Evolutionary conservation across 2,888 invertebrate genomes (phyloP).

Genomic region (Dusona sp.): DNA sequence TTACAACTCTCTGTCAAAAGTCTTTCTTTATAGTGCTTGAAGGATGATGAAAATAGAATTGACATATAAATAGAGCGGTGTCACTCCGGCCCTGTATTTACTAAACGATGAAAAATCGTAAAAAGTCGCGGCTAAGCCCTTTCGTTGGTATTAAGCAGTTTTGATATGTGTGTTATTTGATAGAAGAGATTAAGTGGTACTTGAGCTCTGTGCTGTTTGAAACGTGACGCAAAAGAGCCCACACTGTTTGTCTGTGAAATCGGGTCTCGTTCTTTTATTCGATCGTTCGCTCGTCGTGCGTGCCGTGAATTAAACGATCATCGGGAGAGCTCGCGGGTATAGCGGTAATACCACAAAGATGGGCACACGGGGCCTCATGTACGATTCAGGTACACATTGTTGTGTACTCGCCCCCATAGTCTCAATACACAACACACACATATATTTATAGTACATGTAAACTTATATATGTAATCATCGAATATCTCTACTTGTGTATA

Average conservation of each 20-base stretch:
- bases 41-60: background rate
- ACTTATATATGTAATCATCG: background rate
- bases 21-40: background rate
- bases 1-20: background rate
- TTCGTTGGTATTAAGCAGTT: constrained; percentile 33
- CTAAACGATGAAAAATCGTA: background rate
- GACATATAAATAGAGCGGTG: background rate
- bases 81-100: background rate
- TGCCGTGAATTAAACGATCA: constrained; percentile 66
- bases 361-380: constrained; percentile 32
- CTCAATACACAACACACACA: constrained; percentile 8
- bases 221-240: constrained; percentile 59
- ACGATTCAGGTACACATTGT: constrained; percentile 6
- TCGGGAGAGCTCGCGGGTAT: constrained; percentile 43
- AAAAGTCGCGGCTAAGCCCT: constrained; percentile 11
- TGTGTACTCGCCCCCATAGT: constrained; percentile 13
- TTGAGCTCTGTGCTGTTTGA: constrained; percentile 42
- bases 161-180: constrained; percentile 33
- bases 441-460: background rate
- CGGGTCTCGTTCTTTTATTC: constrained; percentile 54
- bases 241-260: constrained; percentile 55
- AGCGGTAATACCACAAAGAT: constrained; percentile 63
- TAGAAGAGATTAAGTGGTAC: constrained; percentile 56
- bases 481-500: background rate
- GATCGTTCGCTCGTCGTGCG: constrained; percentile 53